Evolutionary conservation across 2,888 invertebrate genomes (phyloP), one percentile per base, ranked within the genome.

Genomic region (Drosophila sordidula): DNA sequence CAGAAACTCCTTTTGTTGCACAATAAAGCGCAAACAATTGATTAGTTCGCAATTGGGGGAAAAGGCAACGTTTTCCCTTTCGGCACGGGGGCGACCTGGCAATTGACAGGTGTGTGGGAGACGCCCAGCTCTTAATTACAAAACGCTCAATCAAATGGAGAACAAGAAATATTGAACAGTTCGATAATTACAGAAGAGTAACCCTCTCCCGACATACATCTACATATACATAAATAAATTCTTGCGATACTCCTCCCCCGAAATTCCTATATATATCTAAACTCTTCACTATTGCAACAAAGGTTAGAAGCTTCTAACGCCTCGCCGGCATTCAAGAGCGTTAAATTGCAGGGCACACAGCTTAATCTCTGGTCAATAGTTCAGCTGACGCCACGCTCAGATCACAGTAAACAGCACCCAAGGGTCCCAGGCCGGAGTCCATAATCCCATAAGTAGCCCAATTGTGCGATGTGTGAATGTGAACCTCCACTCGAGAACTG

Each of bases 11-110:
- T 63, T 71, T 87, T 87, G 84, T 79, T 77, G 89, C 79, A 87
- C 85, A 87, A 89, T 87, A 89, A 85, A 74, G 85, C 79, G 79
- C 84, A 83, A 89, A 90, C 89, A 90, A 90, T 90, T 91, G 90
- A 90, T 91, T 90, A 89, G 91, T 90, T 86, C 81, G 90, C 89
- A 87, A 90, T 87, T 84, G 86, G 74, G 74, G 80, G 81, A 74
- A 66, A 47, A 50, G 42, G 56, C 12, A 46, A 46, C 29, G 49
- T 59, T 67, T 49, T 29, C 29, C 29, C 29, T 29, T 29, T 29
- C 56, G 42, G 34, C 67, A 14, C 14, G 11, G 32, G 26, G 52
- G 42, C 26, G 42, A 39, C 44, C 73, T 72, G 82, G 82, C 78
- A 86, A 86, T 78, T 89, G 89, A 89, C 89, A 89, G 89, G 88